These are phyloP conservation scores for Trachops cirrhosus DNA, from an alignment of 2,797 vertebrate genomes.

Conservation along the genomic window DNA sequence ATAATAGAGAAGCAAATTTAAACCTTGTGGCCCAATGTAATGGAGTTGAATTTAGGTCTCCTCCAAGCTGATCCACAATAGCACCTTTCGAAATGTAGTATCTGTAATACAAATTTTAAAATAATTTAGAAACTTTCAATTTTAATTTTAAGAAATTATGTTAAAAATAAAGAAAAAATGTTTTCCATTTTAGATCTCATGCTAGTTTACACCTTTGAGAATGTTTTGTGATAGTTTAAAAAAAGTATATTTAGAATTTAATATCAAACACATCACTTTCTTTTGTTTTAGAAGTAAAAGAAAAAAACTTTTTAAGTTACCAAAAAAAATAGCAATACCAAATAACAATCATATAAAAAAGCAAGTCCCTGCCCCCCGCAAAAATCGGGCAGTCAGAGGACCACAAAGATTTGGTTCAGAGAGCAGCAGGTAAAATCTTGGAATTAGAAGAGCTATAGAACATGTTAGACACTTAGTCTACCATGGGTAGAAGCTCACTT, in stretches of 20 bases:
- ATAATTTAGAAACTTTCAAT: conserved; percentile 42
- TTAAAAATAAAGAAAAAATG: neutral
- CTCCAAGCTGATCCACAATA: conserved; percentile 97
- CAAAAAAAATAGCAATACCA: neutral
- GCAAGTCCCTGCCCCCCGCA: neutral
- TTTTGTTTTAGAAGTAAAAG: conserved; percentile 24
- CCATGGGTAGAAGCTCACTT: neutral
- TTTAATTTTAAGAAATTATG: conserved; percentile 43
- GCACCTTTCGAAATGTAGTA: conserved; percentile 99
- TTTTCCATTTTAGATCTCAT: conserved; percentile 19
- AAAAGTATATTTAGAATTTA: conserved; percentile 40
- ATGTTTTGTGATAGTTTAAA: conserved; percentile 1
- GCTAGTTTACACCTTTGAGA: neutral
- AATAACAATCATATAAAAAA: neutral
- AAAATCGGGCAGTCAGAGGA: neutral
- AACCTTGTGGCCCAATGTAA: conserved; percentile 99
- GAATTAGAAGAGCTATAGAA: neutral
- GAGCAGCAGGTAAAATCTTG: neutral
- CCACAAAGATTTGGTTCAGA: neutral
- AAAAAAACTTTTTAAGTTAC: neutral
- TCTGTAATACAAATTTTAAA: conserved; percentile 82
- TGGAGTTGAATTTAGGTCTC: conserved; percentile 98
- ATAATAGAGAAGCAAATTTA: conserved; percentile 53
- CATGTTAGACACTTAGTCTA: neutral
- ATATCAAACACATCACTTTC: neutral